Conservation (phyloP, 2,113 vertebrate species). For the Pterocles orientalis region DNA sequence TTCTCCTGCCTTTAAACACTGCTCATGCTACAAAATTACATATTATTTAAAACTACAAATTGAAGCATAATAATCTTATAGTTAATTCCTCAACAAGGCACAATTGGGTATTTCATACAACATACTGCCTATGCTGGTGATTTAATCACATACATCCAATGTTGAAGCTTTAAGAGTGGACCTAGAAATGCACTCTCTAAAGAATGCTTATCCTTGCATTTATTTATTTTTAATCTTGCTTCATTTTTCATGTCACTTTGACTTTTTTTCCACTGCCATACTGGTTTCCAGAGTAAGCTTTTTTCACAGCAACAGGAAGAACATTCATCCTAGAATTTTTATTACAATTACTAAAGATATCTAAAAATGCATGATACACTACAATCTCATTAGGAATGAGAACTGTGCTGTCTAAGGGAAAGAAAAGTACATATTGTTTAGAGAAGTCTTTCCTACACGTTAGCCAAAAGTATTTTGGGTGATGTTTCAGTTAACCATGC, state of each 20-base stretch:
- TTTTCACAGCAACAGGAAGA: background rate
- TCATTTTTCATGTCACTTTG: background rate
- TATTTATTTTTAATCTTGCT: background rate
- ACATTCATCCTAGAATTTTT: background rate
- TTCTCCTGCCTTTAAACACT: background rate
- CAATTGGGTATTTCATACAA: background rate
- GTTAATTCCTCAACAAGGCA: background rate
- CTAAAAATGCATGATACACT: background rate
- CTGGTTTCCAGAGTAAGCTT: background rate
- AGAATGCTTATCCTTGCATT: background rate
- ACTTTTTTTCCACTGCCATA: background rate
- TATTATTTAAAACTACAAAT: background rate
- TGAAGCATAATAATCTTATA: background rate
- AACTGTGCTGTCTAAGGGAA: background rate
- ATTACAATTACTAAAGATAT: background rate
- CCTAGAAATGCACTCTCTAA: background rate
- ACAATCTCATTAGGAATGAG: background rate
- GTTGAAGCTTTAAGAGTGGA: background rate
- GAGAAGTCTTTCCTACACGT: background rate
- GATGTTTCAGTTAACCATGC: background rate
- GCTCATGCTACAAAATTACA: background rate
- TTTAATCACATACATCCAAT: background rate
- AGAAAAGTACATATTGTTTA: background rate
- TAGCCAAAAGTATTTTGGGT: background rate
- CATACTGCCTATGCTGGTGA: background rate